phyloP scores from a whole-genome alignment of 2,113 vertebrate species.

The Tautogolabrus adspersus region DNA sequence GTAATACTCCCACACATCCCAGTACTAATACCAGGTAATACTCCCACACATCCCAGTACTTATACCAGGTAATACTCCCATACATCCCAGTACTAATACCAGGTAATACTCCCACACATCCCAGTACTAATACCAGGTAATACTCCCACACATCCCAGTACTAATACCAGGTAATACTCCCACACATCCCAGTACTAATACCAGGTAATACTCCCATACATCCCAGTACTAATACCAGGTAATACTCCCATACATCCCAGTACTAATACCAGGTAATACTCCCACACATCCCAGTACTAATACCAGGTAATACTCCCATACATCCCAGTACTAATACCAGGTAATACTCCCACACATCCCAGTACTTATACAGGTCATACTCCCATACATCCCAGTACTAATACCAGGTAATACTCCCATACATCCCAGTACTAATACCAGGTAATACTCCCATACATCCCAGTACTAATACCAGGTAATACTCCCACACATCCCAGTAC shows the following conservation, averaged over 20 bases:
- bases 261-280: conserved; percentile 93
- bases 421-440: background rate
- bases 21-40: background rate
- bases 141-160: conserved; percentile 89
- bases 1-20: conserved; percentile 7
- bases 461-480: conserved; percentile 96
- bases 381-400: background rate
- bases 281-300: too few species aligned
- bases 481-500: background rate
- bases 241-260: conserved; percentile 85
- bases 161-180: conserved; percentile 91
- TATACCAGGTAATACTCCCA: conserved; percentile 88
- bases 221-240: background rate
- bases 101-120: conserved; percentile 9
- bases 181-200: too few species aligned
- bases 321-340: background rate
- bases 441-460: conserved; percentile 81
- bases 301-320: conserved; percentile 10
- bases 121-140: background rate
- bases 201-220: conserved; percentile 10
- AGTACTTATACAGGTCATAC: conserved; percentile 93
- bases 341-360: conserved; percentile 85
- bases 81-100: too few species aligned
- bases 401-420: conserved; percentile 10
- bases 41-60: conserved; percentile 92